A percentile compares a stretch with the other conserved stretches of the same genome.
Conservation (phyloP, 2,113 vertebrate genomes). For the Hippocampus zosterae region DNA sequence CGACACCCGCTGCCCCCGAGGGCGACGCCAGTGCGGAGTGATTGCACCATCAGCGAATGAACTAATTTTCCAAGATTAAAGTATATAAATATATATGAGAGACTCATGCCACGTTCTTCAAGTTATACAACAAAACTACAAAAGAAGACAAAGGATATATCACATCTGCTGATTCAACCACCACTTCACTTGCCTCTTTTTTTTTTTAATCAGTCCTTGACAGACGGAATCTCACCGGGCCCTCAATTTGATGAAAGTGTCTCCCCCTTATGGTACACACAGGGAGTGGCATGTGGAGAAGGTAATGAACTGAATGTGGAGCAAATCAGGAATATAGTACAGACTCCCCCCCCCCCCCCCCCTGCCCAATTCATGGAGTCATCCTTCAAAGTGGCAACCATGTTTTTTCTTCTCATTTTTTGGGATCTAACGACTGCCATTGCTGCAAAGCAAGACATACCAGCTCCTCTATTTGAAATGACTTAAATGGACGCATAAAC, state of each 20-base stretch:
- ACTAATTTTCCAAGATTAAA: slow-evolving; percentile 79
- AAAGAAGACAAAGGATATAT: slow-evolving; percentile 69
- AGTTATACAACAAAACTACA: slow-evolving; percentile 70
- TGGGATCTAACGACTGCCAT: slow-evolving; percentile 61
- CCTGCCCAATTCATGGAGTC: slow-evolving; percentile 59
- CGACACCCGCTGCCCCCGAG: slow-evolving; percentile 70
- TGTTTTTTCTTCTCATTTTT: slow-evolving; percentile 56
- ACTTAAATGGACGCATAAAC: slow-evolving; percentile 73
- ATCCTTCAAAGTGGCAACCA: slow-evolving; percentile 65
- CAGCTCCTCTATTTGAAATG: slow-evolving; percentile 62
- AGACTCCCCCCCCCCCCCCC: slow-evolving; percentile 66
- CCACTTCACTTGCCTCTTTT: slow-evolving; percentile 71
- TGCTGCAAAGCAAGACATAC: slow-evolving; percentile 38
- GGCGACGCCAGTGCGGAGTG: slow-evolving; percentile 80
- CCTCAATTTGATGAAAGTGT: slow-evolving; percentile 54
- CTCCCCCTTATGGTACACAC: slow-evolving; percentile 60
- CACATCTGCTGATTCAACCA: slow-evolving; percentile 72
- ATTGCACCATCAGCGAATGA: slow-evolving; percentile 55
- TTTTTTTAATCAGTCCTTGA: slow-evolving; percentile 50
- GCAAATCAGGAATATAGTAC: slow-evolving; percentile 66
- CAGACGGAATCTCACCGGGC: slow-evolving; percentile 62
- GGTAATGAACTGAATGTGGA: slow-evolving; percentile 57
- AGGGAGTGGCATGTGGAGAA: slow-evolving; percentile 49
- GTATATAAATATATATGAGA: slow-evolving; percentile 79
- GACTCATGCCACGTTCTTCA: slow-evolving; percentile 75